Evolutionary conservation across 1,140 invertebrate genomes (phyloP).

Genomic region (Zaprionus ornatus): DNA sequence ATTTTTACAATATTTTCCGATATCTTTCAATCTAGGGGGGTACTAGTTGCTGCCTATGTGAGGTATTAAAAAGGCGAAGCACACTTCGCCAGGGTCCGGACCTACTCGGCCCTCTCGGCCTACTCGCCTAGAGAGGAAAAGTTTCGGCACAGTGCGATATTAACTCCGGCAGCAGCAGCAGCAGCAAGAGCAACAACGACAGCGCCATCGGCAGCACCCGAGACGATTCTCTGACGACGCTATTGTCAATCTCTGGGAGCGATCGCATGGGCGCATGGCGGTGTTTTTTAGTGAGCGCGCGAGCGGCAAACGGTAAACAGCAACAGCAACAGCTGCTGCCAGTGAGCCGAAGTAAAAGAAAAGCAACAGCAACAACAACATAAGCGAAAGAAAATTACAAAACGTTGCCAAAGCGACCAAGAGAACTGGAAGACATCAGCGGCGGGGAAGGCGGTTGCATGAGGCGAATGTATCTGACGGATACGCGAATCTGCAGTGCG

Average conservation of each 20-base stretch:
- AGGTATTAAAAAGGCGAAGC: background rate
- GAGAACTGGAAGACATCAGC: slow-evolving; percentile 28
- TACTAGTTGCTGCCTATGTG: background rate
- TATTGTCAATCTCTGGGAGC: slow-evolving; percentile 49
- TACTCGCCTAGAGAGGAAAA: slow-evolving; percentile 2
- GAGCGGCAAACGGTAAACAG: slow-evolving; percentile 79
- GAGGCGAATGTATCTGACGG: slow-evolving; percentile 20
- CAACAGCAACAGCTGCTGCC: slow-evolving; percentile 49
- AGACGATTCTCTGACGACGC: slow-evolving; percentile 43
- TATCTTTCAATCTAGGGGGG: background rate
- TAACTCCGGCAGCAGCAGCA: background rate
- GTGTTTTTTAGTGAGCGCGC: slow-evolving; percentile 67
- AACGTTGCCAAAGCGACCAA: slow-evolving; percentile 34
- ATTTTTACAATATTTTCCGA: slow-evolving; percentile 1
- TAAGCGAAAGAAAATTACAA: slow-evolving; percentile 24
- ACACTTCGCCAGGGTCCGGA: background rate
- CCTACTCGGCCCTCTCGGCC: slow-evolving; percentile 13
- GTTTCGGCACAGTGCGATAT: background rate
- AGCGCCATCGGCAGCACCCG: slow-evolving; percentile 40
- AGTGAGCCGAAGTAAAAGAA: slow-evolving; percentile 16
- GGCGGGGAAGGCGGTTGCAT: background rate
- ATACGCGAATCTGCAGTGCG: slow-evolving; percentile 33
- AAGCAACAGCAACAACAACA: slow-evolving; percentile 19
- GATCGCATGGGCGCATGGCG: slow-evolving; percentile 41
- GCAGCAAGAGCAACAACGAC: slow-evolving; percentile 11